Conservation (phyloP, 2,797 vertebrate species). For the Dendrocincla tyrannina region DNA sequence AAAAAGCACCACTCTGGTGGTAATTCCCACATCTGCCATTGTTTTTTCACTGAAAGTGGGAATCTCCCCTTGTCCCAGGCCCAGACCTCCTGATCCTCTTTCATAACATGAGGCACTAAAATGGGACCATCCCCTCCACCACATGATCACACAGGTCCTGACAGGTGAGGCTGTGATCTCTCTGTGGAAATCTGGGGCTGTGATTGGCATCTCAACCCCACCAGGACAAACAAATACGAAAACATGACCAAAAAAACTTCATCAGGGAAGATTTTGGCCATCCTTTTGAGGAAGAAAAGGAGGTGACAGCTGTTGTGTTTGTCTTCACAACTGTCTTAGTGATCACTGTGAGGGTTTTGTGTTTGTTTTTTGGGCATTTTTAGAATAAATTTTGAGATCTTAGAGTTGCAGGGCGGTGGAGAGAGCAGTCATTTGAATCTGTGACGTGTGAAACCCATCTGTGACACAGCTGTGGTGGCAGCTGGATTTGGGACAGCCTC, state of each 20-base stretch:
- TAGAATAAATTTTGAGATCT: neutral
- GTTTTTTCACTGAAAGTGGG: neutral
- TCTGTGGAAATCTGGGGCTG: neutral
- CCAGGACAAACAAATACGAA: neutral
- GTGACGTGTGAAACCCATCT: too few relatives aligned
- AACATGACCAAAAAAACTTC: fast-evolving
- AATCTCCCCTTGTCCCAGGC: neutral
- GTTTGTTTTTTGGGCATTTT: neutral
- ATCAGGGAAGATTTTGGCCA: neutral
- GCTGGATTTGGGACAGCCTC: too few relatives aligned
- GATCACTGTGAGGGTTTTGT: neutral
- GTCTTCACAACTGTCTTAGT: neutral
- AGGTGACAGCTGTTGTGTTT: neutral
- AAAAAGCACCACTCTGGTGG: neutral
- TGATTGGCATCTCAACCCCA: fast-evolving
- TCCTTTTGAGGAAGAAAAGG: neutral
- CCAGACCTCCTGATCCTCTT: neutral
- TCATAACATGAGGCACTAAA: neutral
- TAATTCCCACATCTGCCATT: neutral
- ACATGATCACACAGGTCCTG: neutral
- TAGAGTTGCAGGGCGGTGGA: neutral
- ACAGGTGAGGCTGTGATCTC: neutral
- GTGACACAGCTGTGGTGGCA: too few relatives aligned
- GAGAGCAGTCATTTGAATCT: neutral
- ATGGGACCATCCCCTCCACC: fast-evolving